Base-by-base conservation (phyloP, 2,797 vertebrate genomes). In the Esox lucius region DNA sequence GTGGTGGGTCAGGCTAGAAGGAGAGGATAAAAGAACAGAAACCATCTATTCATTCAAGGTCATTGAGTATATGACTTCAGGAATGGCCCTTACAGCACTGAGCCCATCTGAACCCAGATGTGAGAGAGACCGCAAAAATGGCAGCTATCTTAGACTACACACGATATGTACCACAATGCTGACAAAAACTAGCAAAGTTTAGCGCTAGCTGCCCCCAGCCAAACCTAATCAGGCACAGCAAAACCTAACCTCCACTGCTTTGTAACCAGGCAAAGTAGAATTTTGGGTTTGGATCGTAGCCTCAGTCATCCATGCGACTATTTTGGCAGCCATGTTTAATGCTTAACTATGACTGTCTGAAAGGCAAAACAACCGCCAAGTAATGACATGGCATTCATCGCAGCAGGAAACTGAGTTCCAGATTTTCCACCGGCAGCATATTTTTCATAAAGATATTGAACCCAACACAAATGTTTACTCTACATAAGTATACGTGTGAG, bases 341-440 rank as follows among this genome's bases (percentile, higher is more conserved):
- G 66, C 19, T n/a, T 22, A 68, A 68, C 39, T 19, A 8, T 53
- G 51, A 53, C 51, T n/a, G 51, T 53, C 51, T 68, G 17, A 35
- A 68, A 46, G 68, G 9, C 66, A 42, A 9, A 68, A 13, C 81
- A 86, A 84, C 86, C 75, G 31, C 87, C 82, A 83, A 87, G 83
- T 87, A 87, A 88, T 89, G 81, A 83, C 73, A 81, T 80, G 72
- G 82, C 81, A 73, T 77, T 56, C 75, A 73, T 77, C 76, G 81
- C 80, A 83, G 81, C 79, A 77, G 79, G 75, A 86, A 84, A 86
- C 77, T 80, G 70, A 83, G 78, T 77, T 79, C 81, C 81, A 7
- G 51, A n/a, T 16, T 56, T n/a, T 9, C 17, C 17, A 7, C 83
- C 49, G 7, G 48, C 46, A 70, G 80, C 74, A 77, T 77, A 76